Evolutionary conservation across 2,797 vertebrate species (phyloP).

Genomic region (Austrolebias charrua): DNA sequence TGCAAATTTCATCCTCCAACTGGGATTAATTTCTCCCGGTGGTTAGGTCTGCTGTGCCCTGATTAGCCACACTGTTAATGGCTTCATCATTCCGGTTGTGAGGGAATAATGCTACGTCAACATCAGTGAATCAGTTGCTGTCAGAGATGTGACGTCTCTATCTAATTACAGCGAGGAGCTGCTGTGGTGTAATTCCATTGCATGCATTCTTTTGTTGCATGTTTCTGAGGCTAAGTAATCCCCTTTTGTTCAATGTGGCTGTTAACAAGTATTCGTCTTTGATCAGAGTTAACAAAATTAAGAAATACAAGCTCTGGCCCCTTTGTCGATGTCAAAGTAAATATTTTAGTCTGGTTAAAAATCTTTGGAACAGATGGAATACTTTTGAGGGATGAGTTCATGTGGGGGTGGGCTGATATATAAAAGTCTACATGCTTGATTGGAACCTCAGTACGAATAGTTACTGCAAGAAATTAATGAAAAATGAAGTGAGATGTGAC

Average conservation of each 20-base stretch:
- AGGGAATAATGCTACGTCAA: conserved; percentile 62
- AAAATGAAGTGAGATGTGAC: conserved; percentile 19
- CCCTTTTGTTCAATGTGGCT: conserved; percentile 59
- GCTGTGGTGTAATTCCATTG: conserved; percentile 39
- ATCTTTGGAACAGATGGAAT: conserved; percentile 44
- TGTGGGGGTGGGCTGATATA: conserved; percentile 43
- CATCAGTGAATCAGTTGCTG: conserved; percentile 59
- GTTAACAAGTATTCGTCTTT: conserved; percentile 66
- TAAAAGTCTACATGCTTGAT: conserved; percentile 42
- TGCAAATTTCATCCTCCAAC: conserved; percentile 54
- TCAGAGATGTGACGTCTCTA: conserved; percentile 55
- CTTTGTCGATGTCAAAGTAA: conserved; percentile 54
- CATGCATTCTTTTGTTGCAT: conserved; percentile 48
- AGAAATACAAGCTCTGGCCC: conserved; percentile 43
- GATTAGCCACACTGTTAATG: conserved; percentile 60
- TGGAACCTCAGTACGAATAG: conserved; percentile 51
- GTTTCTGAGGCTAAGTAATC: conserved; percentile 41
- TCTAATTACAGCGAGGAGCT: conserved; percentile 52
- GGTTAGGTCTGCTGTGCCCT: conserved; percentile 38
- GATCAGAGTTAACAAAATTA: conserved; percentile 67
- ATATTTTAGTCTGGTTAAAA: conserved; percentile 34
- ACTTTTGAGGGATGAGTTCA: conserved; percentile 59
- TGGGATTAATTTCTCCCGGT: conserved; percentile 46
- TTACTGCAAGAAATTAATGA: conserved; percentile 14
- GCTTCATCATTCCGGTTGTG: conserved; percentile 55